These are phyloP conservation scores for Listrodromus nycthemerus DNA, from an alignment of 2,888 invertebrate species.

Conservation along the genomic window DNA sequence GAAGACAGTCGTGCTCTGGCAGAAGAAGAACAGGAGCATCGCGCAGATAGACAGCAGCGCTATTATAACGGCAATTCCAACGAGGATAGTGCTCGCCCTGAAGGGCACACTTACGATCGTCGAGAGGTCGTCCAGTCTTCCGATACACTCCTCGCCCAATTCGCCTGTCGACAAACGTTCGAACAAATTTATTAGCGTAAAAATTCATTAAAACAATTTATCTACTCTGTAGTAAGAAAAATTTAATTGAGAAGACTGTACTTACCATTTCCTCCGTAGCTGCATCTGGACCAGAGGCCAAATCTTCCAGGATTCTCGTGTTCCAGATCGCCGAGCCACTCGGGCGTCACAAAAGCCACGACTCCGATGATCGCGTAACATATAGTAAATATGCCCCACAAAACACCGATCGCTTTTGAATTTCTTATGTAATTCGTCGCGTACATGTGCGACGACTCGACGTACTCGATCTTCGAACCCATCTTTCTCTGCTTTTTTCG, in stretches of 20 bases:
- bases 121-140: conserved; percentile 93
- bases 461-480: conserved; percentile 97
- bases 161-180: conserved; percentile 86
- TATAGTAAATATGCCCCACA: conserved; percentile 99
- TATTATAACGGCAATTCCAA: conserved; percentile 93
- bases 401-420: conserved; percentile 97
- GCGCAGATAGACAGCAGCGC: conserved; percentile 94
- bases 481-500: conserved; percentile 84
- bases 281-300: conserved; percentile 96
- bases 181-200: background rate
- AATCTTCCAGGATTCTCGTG: conserved; percentile 96
- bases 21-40: conserved; percentile 96
- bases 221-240: background rate
- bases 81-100: conserved; percentile 94
- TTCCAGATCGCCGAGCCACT: conserved; percentile 95
- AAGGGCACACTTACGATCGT: conserved; percentile 94
- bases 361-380: conserved; percentile 98
- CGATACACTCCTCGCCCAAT: conserved; percentile 92
- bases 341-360: conserved; percentile 97
- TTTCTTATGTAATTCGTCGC: conserved; percentile 96
- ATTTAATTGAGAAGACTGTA: conserved; percentile 2
- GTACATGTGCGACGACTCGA: conserved; percentile 95
- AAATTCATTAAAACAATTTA: too few relatives aligned
- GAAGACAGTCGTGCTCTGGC: conserved; percentile 96
- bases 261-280: conserved; percentile 84